Base-by-base conservation (phyloP, 1,140 invertebrate species). In the Planococcus citri region DNA sequence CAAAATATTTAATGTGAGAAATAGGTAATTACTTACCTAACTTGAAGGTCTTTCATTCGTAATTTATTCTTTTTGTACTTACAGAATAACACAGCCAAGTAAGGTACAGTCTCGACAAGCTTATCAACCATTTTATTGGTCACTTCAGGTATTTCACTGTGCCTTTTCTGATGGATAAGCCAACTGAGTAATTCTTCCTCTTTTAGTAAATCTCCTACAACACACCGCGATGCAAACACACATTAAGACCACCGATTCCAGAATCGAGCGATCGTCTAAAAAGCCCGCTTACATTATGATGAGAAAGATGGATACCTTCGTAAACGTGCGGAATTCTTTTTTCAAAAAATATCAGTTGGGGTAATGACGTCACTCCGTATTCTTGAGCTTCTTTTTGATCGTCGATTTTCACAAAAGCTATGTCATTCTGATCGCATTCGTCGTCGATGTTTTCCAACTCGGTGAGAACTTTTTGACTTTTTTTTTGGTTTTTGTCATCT, bases 391-490 rank as follows among this genome's bases (percentile, higher is more conserved):
- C 91, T 69, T 87, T 86, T 71, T 87, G 85, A 74, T 95, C 90
- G 75, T 91, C 89, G 72, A 95, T 94, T 78, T 96, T 96, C 0
- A 95, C 92, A 77, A 96, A 93, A 21, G 89, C 89, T 74, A 96
- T 94, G 74, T 91, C 89, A 76, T 92, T 91, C 76, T 91, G 86
- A 79, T 95, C 92, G 78, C 91, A 94, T 77, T 95, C 92, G 78
- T 95, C 92, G 76, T 95, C 92, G 74, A 96, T 95, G 76, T 93
- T 95, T 82, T 95, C 93, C 74, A 96, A 79, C 79, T 95, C 92
- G 29, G 82, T 79, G 60, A 96, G 80, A 68, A 94, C 84, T 79
- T 93, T 92, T 78, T 92, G 87, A 77, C 90, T 93, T 77, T 94
- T 92, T 77, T 92, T 90, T 75, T 94, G 90, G 74, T 94, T 88